Percentiles rank a stretch among this genome's conserved stretches.
Conservation (phyloP, 2,113 vertebrate genomes). For the Xenus cinereus region DNA sequence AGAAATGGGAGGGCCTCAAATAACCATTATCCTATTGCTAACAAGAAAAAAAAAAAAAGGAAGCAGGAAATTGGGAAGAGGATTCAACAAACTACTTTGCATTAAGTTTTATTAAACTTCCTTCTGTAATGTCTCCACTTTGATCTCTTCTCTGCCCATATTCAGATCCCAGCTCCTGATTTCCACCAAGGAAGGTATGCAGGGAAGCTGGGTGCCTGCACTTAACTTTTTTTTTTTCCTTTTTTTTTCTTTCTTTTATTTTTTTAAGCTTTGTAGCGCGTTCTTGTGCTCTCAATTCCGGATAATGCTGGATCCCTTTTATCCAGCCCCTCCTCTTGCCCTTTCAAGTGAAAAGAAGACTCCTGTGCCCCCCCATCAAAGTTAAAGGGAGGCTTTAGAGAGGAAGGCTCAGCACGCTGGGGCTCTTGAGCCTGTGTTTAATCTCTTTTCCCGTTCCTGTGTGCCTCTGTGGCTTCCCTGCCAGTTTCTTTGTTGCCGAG, state of each 20-base stretch:
- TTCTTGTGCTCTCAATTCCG: conserved; percentile 48
- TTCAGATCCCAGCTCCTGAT: conserved; percentile 20
- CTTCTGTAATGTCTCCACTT: neutral
- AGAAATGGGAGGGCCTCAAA: neutral
- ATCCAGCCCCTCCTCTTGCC: conserved; percentile 46
- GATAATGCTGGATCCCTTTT: conserved; percentile 52
- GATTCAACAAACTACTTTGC: neutral
- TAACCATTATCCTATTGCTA: neutral
- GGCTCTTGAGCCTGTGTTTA: conserved; percentile 66
- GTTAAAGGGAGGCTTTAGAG: conserved; percentile 65
- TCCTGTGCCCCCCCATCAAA: conserved; percentile 52
- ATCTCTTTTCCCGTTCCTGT: conserved; percentile 71
- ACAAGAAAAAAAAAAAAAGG: neutral
- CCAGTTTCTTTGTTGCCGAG: conserved; percentile 73
- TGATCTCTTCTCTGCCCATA: conserved; percentile 1
- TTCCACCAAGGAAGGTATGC: neutral
- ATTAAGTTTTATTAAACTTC: conserved; percentile 18
- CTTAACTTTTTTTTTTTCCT: neutral
- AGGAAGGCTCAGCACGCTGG: conserved; percentile 57
- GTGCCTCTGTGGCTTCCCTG: conserved; percentile 65
- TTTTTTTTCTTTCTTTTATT: neutral
- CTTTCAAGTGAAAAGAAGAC: conserved; percentile 64
- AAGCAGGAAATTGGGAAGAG: neutral
- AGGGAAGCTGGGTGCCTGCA: neutral
- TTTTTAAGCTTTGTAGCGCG: neutral